Conservation (phyloP, 2,113 vertebrate genomes). For the Myxocyprinus asiaticus region DNA sequence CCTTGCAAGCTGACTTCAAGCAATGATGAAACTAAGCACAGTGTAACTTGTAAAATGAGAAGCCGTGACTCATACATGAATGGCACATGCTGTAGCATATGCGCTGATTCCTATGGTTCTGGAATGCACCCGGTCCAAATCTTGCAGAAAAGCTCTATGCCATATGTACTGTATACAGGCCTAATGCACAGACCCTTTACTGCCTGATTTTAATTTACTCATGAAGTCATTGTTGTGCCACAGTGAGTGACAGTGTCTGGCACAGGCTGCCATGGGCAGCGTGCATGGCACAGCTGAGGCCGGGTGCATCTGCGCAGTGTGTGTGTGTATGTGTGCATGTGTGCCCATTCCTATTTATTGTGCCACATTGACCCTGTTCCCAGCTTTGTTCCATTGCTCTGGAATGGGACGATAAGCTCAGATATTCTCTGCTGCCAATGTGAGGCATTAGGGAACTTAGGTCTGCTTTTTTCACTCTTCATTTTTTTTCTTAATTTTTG, state of each 20-base stretch:
- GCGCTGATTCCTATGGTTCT: not conserved
- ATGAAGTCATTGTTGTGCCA: slow-evolving; percentile 10
- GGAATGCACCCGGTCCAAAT: not conserved
- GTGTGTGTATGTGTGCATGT: not conserved
- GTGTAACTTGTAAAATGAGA: not conserved
- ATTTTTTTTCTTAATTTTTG: not conserved
- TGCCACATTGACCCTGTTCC: slow-evolving; percentile 47
- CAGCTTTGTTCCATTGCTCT: slow-evolving; percentile 45
- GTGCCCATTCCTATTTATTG: slow-evolving; percentile 27
- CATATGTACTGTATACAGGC: not conserved
- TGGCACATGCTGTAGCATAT: not conserved
- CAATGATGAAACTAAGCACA: not conserved
- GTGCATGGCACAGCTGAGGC: slow-evolving; percentile 39
- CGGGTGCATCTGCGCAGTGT: slow-evolving; percentile 31
- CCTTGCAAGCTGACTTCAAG: not conserved
- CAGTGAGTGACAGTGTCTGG: slow-evolving; percentile 38
- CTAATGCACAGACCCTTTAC: not conserved
- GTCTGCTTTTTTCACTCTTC: slow-evolving; percentile 19
- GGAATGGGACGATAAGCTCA: slow-evolving; percentile 50
- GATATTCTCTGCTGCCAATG: slow-evolving; percentile 31
- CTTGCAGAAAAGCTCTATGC: not conserved
- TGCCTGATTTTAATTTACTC: not conserved
- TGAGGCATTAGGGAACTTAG: not conserved
- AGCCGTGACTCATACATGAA: slow-evolving; percentile 5
- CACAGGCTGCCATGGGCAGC: slow-evolving; percentile 35